Evolutionary conservation across 2,113 vertebrate genomes (phyloP), one percentile per base, ranked within the genome.

Genomic region (Datnioides undecimradiatus): DNA sequence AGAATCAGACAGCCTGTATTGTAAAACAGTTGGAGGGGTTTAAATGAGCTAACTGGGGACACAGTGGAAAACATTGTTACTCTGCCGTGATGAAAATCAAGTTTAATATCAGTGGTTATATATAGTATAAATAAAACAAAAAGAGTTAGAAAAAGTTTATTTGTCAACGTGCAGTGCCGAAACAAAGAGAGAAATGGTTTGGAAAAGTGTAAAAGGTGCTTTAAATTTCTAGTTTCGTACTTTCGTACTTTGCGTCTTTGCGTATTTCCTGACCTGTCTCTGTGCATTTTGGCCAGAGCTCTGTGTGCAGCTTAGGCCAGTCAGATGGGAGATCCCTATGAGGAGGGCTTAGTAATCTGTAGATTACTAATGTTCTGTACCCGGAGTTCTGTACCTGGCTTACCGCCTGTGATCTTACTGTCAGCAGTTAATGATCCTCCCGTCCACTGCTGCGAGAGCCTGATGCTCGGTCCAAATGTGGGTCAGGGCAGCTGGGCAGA

Each of bases 301-400:
- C 48, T 38, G 55, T 46, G 64, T 65, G 45, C 80, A 82, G 87
- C 85, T 87, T 87, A 83, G 52, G 23, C 48, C 66, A 49, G 82
- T 84, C 82, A 83, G 64, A 80, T 77, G 66, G 80, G 43, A 77
- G 77, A 80, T 87, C 67, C 78, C 25, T 68, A 43, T 68, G 67
- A 78, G 58, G 36, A 83, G 68, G 65, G 40, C 1, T 87, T 63
- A 52, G 79, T 86, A 80, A 88, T 88, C 86, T 80, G 72, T 87
- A 89, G 90, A 88, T 92, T 87, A 92, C 81, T 79, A 59, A 86
- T 80, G 88, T 88, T 89, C 88, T 86, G 81, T 80, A 83, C 83
- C 6, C 57, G 51, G 49, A 71, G 55, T 54, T 74, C 87, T 88
- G 69, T 70, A 66, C 79, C 74, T 82, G 70, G 76, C 71, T 91